phyloP scores from a whole-genome alignment of 2,113 vertebrate genomes.

The Syngnathus typhle region DNA sequence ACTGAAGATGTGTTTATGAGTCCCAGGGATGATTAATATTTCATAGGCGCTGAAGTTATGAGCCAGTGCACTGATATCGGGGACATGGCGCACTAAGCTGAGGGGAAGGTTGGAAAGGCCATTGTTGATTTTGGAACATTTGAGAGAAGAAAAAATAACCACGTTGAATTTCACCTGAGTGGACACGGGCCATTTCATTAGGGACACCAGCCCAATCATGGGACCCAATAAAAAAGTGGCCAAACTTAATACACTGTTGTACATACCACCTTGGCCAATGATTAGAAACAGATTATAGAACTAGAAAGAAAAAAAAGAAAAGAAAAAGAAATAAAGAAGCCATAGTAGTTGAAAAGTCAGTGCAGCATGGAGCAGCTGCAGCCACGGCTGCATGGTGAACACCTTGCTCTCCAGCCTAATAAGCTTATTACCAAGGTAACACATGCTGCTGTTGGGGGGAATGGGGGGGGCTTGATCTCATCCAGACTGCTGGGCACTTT shows the following conservation, averaged over 20 bases:
- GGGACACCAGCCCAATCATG: neutral
- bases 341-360: slow-evolving; percentile 1
- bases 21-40: slow-evolving; percentile 84
- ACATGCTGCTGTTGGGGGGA: slow-evolving; percentile 10
- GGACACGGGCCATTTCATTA: neutral
- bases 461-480: neutral
- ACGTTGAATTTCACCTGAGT: neutral
- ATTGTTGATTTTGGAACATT: neutral
- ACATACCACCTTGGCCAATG: no score
- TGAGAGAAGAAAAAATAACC: neutral
- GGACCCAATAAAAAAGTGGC: neutral
- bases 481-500: neutral
- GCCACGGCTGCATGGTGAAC: slow-evolving; percentile 2
- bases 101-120: neutral
- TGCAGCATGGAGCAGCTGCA: slow-evolving; percentile 14
- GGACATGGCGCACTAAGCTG: neutral
- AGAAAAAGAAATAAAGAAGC: neutral
- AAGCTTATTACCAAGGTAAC: slow-evolving; percentile 34
- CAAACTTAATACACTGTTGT: neutral
- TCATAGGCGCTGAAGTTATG: slow-evolving; percentile 70
- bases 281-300: no score
- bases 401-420: slow-evolving; percentile 19
- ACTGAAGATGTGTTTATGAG: slow-evolving; percentile 79
- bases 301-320: neutral
- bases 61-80: slow-evolving; percentile 45